Evolutionary conservation across 2,888 invertebrate species (phyloP).

Genomic region (Drosophila siamana): DNA sequence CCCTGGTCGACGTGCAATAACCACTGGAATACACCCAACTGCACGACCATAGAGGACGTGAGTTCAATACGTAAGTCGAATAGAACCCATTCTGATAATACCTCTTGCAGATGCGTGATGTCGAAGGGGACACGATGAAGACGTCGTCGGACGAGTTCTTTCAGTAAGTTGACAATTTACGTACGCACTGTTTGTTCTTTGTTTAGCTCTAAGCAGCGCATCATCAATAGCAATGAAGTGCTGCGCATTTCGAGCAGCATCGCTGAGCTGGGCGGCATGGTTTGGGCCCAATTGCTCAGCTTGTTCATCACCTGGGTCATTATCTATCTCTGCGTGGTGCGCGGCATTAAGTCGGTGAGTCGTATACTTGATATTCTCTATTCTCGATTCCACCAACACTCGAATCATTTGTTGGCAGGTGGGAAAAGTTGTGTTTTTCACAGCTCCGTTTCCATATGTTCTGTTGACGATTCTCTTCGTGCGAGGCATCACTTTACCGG

Average conservation of each 20-base stretch:
- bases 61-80: conserved; percentile 11
- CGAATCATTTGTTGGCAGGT: conserved; percentile 62
- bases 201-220: too few relatives aligned
- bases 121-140: conserved; percentile 44
- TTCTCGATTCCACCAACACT: not conserved
- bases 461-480: conserved; percentile 90
- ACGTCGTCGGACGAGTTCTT: conserved; percentile 94
- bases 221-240: conserved; percentile 89
- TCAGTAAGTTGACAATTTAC: conserved; percentile 88
- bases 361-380: not conserved
- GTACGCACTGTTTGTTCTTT: too few relatives aligned
- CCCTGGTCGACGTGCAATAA: conserved; percentile 93
- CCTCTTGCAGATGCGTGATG: conserved; percentile 1
- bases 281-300: conserved; percentile 92
- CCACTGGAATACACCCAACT: conserved; percentile 93
- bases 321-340: conserved; percentile 93
- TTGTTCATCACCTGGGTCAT: conserved; percentile 92
- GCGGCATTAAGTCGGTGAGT: conserved; percentile 91
- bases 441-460: conserved; percentile 93
- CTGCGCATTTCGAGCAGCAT: conserved; percentile 91
- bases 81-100: not conserved
- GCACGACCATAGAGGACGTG: conserved; percentile 86
- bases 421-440: conserved; percentile 91
- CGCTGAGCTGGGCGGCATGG: conserved; percentile 90
- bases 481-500: conserved; percentile 92